A percentile compares a stretch with the other conserved stretches of the same genome.
These are phyloP conservation scores for Sarcoramphus papa DNA, from an alignment of 2,797 vertebrate genomes.

Conservation along the genomic window DNA sequence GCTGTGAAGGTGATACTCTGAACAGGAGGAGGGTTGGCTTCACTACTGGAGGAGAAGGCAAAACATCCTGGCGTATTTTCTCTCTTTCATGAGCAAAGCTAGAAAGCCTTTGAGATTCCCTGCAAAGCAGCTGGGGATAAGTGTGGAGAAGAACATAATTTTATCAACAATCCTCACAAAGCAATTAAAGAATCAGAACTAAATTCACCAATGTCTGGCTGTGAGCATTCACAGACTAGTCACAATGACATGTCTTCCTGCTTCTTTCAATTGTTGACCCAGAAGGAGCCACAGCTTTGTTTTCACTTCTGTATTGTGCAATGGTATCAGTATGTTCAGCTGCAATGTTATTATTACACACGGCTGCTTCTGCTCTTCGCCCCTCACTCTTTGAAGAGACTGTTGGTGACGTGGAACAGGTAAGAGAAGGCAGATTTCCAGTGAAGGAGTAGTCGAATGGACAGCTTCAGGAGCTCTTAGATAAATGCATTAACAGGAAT, in stretches of 20 bases:
- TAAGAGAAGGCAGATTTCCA: background rate
- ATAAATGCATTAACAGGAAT: background rate
- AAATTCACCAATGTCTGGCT: background rate
- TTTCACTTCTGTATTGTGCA: background rate
- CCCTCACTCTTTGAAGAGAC: background rate
- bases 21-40: background rate
- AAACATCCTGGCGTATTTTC: background rate
- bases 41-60: background rate
- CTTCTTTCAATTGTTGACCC: background rate
- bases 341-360: background rate
- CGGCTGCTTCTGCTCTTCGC: background rate
- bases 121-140: background rate
- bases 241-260: background rate
- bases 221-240: background rate
- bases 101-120: background rate
- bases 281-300: background rate
- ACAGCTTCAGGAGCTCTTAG: background rate
- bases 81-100: background rate
- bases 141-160: background rate
- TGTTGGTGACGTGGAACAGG: background rate
- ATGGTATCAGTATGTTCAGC: background rate
- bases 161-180: background rate
- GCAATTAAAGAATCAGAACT: background rate
- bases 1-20: background rate
- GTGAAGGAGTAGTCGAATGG: background rate